Conservation (phyloP, 2,888 invertebrate species). For the Andrena dorsata region DNA sequence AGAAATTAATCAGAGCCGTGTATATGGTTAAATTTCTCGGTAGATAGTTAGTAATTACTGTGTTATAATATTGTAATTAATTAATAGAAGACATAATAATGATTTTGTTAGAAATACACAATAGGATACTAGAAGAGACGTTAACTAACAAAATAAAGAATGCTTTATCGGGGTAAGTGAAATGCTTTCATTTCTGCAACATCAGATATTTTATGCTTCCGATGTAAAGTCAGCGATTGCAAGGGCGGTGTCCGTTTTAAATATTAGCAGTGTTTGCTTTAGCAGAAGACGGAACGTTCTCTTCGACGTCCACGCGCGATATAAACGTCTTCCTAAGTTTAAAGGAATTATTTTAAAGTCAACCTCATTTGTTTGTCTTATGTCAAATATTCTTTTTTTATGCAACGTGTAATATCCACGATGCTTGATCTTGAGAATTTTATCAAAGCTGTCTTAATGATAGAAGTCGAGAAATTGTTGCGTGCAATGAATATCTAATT, state of each 20-base stretch:
- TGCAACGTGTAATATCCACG: neutral
- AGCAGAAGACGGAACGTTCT: neutral
- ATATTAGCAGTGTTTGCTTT: slow-evolving; percentile 8
- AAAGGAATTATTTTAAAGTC: slow-evolving; percentile 15
- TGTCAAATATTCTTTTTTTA: slow-evolving; percentile 7
- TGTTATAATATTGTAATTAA: slow-evolving; percentile 75
- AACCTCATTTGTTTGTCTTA: neutral
- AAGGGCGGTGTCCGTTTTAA: slow-evolving; percentile 77
- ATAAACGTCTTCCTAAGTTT: neutral
- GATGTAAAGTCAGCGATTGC: slow-evolving; percentile 46
- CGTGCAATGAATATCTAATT: neutral
- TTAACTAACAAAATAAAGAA: slow-evolving; percentile 97
- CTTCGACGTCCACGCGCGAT: neutral
- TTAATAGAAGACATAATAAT: slow-evolving; percentile 86
- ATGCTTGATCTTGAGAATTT: slow-evolving; percentile 2
- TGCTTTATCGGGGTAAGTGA: slow-evolving; percentile 96
- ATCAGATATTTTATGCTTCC: slow-evolving; percentile 34
- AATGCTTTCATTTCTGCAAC: slow-evolving; percentile 14
- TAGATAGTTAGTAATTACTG: slow-evolving; percentile 81
- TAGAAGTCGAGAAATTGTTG: neutral
- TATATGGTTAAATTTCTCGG: slow-evolving; percentile 79
- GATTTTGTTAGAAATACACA: slow-evolving; percentile 99
- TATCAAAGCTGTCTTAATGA: neutral
- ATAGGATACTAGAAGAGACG: slow-evolving; percentile 99
- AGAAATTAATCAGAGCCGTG: slow-evolving; percentile 77